These are phyloP conservation scores for Caenorhabditis brenneri DNA, from an alignment of 1,140 invertebrate species.

Conservation along the genomic window DNA sequence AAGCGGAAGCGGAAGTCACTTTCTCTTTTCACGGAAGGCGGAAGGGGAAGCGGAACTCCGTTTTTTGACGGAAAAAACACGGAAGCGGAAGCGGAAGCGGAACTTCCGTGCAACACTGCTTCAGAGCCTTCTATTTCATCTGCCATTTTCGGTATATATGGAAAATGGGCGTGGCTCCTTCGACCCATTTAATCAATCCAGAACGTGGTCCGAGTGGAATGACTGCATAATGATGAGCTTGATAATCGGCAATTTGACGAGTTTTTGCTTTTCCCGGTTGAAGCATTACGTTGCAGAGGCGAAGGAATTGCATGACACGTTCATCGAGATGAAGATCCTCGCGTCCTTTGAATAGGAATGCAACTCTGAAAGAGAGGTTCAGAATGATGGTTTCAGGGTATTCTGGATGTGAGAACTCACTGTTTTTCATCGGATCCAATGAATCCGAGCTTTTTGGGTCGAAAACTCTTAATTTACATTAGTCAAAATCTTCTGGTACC, in stretches of 20 bases:
- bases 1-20: no score
- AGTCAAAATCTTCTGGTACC: no score
- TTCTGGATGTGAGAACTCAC: no score
- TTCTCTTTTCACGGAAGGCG: no score
- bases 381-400: no score
- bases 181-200: conserved; percentile 96
- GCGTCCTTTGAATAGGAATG: conserved; percentile 94
- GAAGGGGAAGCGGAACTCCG: no score
- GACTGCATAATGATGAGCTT: conserved; percentile 91
- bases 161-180: conserved; percentile 91
- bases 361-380: no score
- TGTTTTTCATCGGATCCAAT: conserved; percentile 89
- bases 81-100: no score
- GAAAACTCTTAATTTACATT: no score
- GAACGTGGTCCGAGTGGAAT: conserved; percentile 91
- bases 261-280: conserved; percentile 72
- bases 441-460: conserved; percentile 95
- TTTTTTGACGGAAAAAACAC: no score
- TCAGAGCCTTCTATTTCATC: conserved; percentile 78
- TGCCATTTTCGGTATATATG: conserved; percentile 94
- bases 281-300: conserved; percentile 88
- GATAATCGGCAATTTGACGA: conserved; percentile 74
- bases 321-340: conserved; percentile 98
- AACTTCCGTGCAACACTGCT: no score
- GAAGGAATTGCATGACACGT: conserved; percentile 96